Evolutionary conservation across 2,113 vertebrate genomes (phyloP), one percentile per base, ranked within the genome.

Genomic region (Leiothrix lutea): DNA sequence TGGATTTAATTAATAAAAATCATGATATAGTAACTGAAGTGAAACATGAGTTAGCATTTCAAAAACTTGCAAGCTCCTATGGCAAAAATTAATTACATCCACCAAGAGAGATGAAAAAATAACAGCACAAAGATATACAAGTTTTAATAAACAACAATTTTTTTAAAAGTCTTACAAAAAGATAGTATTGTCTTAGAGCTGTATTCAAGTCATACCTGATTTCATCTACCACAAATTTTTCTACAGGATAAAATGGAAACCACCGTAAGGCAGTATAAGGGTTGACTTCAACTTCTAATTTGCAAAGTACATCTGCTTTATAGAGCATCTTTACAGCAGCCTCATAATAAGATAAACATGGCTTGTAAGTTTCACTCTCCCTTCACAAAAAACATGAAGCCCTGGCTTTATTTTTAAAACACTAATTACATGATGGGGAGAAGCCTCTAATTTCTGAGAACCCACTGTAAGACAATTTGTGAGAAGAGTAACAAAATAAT

Each of bases 231-330:
- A 86, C 28, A 89, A 47, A 77, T 84, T 84, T 66, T 58, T 77
- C 82, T 45, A 62, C 53, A 45, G 82, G 40, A 84, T 90, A 53
- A 86, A 95, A 92, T n/a, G 48, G 50, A 88, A 95, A 91, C 23
- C 56, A 66, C 58, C 88, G 94, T 70, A 79, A 85, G 96, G 86
- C 83, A 90, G 72, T 7, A 64, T 36, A 89, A 97, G 85, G 40
- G 69, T 81, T 94, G 95, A 94, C 86, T 95, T 85, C 77, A 93
- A 85, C 67, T 95, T 95, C 86, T 96, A 97, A 97, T 97, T 95
- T 97, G 74, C 88, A 94, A 96, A 93, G 71, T 95, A 84, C 92
- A 95, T 97, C 94, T 98, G 96, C 78, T 98, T 98, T 96, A 97
- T 44, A 94, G 95, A 95, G 62, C 69, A 42, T 48, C 86, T 97